Percentiles rank a stretch among this genome's conserved stretches.
Conservation (phyloP, 2,113 vertebrate genomes). For the Megaleporinus macrocephalus region DNA sequence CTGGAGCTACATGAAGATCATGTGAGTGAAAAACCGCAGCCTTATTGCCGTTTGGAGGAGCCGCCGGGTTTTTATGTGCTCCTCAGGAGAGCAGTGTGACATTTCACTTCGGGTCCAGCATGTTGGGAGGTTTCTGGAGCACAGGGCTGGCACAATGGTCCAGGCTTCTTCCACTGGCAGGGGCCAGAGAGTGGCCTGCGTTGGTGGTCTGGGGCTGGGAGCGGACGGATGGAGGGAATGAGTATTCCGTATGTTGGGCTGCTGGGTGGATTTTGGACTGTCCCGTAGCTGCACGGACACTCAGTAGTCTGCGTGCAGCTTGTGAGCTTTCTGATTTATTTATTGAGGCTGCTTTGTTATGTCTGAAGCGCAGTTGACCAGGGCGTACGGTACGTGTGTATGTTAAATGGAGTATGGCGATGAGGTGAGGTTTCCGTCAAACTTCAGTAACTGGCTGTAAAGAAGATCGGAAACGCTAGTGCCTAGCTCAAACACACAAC, state of each 20-base stretch:
- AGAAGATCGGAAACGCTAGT: neutral
- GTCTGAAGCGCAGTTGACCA: neutral
- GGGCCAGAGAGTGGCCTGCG: conserved; percentile 28
- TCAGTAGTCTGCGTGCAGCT: neutral
- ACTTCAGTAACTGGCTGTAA: neutral
- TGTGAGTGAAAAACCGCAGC: neutral
- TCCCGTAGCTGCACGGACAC: neutral
- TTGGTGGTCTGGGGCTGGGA: conserved; percentile 49
- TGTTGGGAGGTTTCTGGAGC: conserved; percentile 59
- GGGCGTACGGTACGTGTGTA: neutral
- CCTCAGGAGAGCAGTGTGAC: conserved; percentile 55
- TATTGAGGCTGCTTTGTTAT: conserved; percentile 34
- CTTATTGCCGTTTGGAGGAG: conserved; percentile 21
- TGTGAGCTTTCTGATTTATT: conserved; percentile 6
- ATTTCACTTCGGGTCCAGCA: conserved; percentile 56
- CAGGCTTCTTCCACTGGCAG: conserved; percentile 45
- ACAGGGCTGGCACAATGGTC: conserved; percentile 52
- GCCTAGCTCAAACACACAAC: conserved; percentile 14
- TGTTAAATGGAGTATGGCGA: conserved; percentile 9
- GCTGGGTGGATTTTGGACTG: conserved; percentile 7
- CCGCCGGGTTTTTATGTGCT: conserved; percentile 22
- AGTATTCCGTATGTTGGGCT: conserved; percentile 33
- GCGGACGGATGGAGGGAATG: conserved; percentile 39
- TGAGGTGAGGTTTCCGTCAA: neutral
- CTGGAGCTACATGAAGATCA: conserved; percentile 4